Percentiles rank a stretch among this genome's conserved stretches.
These are phyloP conservation scores for Camponotus floridanus DNA, from an alignment of 1,140 invertebrate species.

Conservation along the genomic window DNA sequence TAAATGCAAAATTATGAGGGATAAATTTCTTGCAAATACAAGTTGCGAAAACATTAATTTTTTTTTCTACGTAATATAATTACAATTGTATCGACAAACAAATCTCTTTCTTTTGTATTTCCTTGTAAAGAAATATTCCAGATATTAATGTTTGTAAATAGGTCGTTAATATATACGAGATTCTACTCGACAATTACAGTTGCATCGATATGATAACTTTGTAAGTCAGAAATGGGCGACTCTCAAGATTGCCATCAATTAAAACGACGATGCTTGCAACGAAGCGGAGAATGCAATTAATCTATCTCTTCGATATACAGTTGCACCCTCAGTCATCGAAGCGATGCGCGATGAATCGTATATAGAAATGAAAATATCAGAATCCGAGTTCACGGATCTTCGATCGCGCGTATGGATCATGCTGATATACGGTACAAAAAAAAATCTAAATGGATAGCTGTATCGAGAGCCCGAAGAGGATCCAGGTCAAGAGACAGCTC, in stretches of 20 bases:
- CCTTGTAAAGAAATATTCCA: neutral
- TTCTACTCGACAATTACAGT: neutral
- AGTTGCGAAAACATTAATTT: neutral
- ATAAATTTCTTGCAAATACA: neutral
- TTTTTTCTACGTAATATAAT: neutral
- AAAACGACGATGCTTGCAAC: slow-evolving; percentile 18
- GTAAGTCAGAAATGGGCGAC: slow-evolving; percentile 4
- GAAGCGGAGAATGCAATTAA: slow-evolving; percentile 44
- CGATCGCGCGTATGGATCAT: slow-evolving; percentile 7
- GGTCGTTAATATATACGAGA: neutral
- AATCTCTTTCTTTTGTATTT: neutral
- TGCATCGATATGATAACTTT: slow-evolving; percentile 13
- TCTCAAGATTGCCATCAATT: slow-evolving; percentile 33
- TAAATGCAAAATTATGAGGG: neutral
- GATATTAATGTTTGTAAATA: slow-evolving; percentile 9
- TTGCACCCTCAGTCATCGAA: slow-evolving; percentile 56
- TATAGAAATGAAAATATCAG: slow-evolving; percentile 74
- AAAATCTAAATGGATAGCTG: slow-evolving; percentile 34
- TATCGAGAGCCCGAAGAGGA: slow-evolving; percentile 42
- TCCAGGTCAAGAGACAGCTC: slow-evolving; percentile 26
- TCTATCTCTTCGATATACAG: slow-evolving; percentile 25
- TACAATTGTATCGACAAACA: neutral
- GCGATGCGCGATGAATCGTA: slow-evolving; percentile 45
- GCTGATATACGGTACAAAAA: slow-evolving; percentile 43
- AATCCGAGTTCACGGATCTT: slow-evolving; percentile 40